phyloP scores from a whole-genome alignment of 2,888 invertebrate species.

The Meiosimyza decipiens region DNA sequence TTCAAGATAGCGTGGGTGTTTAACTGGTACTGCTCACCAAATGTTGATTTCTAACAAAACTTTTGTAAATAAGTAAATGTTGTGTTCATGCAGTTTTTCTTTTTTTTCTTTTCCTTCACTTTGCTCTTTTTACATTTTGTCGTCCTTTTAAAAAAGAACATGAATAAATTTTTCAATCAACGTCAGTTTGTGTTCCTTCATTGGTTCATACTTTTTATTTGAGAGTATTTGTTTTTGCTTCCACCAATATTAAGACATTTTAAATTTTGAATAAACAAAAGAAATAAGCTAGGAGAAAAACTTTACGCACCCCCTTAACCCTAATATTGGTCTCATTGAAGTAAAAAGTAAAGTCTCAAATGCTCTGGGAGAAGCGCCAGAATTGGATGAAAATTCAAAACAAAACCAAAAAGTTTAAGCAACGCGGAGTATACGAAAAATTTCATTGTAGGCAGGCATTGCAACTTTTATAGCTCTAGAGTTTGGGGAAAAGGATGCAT shows the following conservation, averaged over 20 bases:
- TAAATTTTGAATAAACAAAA: constrained; percentile 3
- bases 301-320: constrained; percentile 34
- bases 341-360: too few relatives aligned
- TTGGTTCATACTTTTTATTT: constrained; percentile 35
- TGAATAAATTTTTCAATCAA: constrained; percentile 53
- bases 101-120: constrained; percentile 24
- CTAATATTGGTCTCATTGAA: neutral
- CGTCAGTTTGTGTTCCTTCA: constrained; percentile 47
- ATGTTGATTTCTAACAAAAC: constrained; percentile 44
- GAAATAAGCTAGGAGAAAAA: constrained; percentile 7
- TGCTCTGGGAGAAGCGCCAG: too few relatives aligned
- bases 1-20: neutral
- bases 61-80: constrained; percentile 42
- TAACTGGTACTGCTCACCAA: constrained; percentile 18
- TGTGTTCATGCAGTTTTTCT: constrained; percentile 18
- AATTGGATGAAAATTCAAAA: too few relatives aligned
- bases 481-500: too few relatives aligned
- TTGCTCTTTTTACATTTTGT: constrained; percentile 19
- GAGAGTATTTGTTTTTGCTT: constrained; percentile 22
- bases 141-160: constrained; percentile 40
- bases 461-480: too few relatives aligned
- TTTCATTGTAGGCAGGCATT: too few relatives aligned
- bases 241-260: constrained; percentile 4
- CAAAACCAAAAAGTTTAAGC: too few relatives aligned
- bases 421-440: too few relatives aligned